A percentile compares a stretch with the other conserved stretches of the same genome.
Evolutionary conservation across 2,113 vertebrate species (phyloP).

Genomic region (Chlorodrepanis virens): DNA sequence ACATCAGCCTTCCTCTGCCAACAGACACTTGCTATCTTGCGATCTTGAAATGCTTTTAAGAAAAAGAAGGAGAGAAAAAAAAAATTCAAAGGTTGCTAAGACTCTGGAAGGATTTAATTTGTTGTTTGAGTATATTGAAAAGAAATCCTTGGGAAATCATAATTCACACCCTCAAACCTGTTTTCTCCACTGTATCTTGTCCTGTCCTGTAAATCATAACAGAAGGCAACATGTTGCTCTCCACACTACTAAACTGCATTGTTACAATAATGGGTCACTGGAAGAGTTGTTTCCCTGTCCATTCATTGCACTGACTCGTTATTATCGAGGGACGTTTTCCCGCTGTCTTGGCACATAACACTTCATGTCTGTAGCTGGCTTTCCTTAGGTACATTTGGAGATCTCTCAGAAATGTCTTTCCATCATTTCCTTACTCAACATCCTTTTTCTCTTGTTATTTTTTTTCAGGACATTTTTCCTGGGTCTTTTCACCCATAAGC

Average conservation of each 20-base stretch:
- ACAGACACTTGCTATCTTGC: neutral
- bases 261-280: neutral
- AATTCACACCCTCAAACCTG: neutral
- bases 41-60: neutral
- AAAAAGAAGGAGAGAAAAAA: neutral
- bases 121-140: neutral
- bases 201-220: neutral
- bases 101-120: neutral
- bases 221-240: neutral
- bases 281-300: neutral
- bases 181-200: neutral
- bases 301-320: accelerated
- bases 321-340: neutral
- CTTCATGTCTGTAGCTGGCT: neutral
- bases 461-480: neutral
- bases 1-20: neutral
- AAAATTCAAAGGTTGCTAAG: neutral
- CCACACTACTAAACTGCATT: neutral
- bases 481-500: neutral
- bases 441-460: neutral
- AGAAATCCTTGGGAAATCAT: neutral
- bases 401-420: neutral
- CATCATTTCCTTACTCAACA: neutral
- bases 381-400: neutral
- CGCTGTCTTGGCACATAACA: neutral